phyloP scores from a whole-genome alignment of 1,140 invertebrate species.

The Drosophila persimilis region DNA sequence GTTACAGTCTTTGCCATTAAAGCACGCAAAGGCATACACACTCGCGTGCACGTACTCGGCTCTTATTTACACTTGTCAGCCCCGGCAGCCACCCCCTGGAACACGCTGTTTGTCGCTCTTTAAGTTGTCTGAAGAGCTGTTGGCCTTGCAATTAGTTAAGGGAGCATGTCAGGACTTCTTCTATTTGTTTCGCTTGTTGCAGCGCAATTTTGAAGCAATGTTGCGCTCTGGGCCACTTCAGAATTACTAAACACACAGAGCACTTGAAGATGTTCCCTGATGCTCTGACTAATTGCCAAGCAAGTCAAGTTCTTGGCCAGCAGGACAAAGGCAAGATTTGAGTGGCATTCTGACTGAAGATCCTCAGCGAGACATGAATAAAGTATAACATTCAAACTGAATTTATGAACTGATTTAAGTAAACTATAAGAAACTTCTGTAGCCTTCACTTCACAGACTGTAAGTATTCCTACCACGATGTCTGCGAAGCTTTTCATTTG shows the following conservation, averaged over 20 bases:
- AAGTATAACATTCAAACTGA: no score
- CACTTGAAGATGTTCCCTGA: slow-evolving; percentile 38
- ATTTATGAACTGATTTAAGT: no score
- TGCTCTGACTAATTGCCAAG: slow-evolving; percentile 57
- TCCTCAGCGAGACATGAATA: no score
- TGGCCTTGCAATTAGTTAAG: slow-evolving; percentile 76
- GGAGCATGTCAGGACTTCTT: slow-evolving; percentile 43
- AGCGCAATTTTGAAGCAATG: slow-evolving; percentile 42
- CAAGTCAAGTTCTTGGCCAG: slow-evolving; percentile 31
- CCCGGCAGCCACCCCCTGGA: slow-evolving; percentile 3
- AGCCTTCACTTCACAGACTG: no score
- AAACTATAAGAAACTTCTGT: no score
- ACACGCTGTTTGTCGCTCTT: slow-evolving; percentile 55
- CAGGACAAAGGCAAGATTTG: not conserved
- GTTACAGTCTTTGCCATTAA: slow-evolving; percentile 39
- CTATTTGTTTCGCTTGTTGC: slow-evolving; percentile 29
- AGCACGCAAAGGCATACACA: slow-evolving; percentile 21
- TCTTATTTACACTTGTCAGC: slow-evolving; percentile 55
- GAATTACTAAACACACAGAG: slow-evolving; percentile 37
- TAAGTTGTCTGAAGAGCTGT: slow-evolving; percentile 64
- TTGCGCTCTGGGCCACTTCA: slow-evolving; percentile 35
- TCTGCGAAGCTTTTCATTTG: no score
- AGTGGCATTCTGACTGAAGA: not conserved
- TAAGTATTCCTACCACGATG: no score
- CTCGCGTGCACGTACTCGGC: slow-evolving; percentile 3